A percentile compares a stretch with the other conserved stretches of the same genome.
Conservation (phyloP, 2,113 vertebrate genomes). For the Lophura nycthemera region DNA sequence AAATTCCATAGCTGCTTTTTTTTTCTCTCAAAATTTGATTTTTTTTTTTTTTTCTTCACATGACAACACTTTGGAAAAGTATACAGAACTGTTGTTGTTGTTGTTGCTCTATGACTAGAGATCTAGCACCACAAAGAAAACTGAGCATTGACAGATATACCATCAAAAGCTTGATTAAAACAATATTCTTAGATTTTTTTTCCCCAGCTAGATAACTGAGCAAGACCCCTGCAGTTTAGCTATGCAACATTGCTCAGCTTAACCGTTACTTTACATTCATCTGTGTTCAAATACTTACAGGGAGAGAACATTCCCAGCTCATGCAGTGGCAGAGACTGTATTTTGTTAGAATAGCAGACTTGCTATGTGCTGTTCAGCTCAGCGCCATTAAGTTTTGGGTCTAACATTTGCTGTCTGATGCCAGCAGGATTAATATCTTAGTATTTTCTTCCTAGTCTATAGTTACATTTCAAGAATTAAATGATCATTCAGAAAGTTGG, state of each 20-base stretch:
- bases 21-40: not conserved
- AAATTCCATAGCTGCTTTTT: not conserved
- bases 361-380: conserved; percentile 70
- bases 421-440: conserved; percentile 73
- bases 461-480: conserved; percentile 77
- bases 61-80: not conserved
- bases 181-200: conserved; percentile 33
- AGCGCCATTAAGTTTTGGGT: conserved; percentile 72
- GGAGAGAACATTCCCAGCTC: conserved; percentile 14
- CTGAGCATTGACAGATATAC: not conserved
- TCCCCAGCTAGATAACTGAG: conserved; percentile 17
- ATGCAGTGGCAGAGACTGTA: conserved; percentile 6
- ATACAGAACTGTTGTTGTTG: not conserved
- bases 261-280: conserved; percentile 59
- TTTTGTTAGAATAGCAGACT: conserved; percentile 65
- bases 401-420: conserved; percentile 51
- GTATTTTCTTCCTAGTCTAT: conserved; percentile 54
- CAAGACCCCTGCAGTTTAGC: conserved; percentile 44
- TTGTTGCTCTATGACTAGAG: no score
- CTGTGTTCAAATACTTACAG: conserved; percentile 15
- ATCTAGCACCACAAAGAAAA: not conserved
- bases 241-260: conserved; percentile 65
- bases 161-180: conserved; percentile 63
- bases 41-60: not conserved
- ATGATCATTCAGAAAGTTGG: conserved; percentile 76